Percentiles rank a stretch among this genome's conserved stretches.
Evolutionary conservation across 1,140 invertebrate species (phyloP).

Genomic region (Belonocnema kinseyi): DNA sequence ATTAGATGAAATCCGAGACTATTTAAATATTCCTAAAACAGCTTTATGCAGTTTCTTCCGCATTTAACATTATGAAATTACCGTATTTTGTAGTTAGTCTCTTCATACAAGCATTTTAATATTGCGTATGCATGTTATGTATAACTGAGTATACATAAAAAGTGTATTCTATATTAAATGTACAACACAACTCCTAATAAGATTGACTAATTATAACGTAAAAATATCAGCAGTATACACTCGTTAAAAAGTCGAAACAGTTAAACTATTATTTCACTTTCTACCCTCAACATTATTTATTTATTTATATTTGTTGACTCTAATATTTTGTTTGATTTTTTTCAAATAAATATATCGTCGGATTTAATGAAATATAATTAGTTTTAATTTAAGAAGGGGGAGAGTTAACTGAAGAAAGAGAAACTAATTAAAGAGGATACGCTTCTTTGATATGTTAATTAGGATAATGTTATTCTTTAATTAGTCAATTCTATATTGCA

Average conservation of each 20-base stretch:
- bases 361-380: neutral
- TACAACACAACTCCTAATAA: constrained; percentile 8
- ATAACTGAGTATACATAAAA: constrained; percentile 2
- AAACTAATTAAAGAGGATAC: constrained; percentile 27
- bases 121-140: neutral
- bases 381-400: neutral
- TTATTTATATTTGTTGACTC: too few relatives aligned
- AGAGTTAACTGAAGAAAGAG: neutral
- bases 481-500: neutral
- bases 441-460: constrained; percentile 25
- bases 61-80: constrained; percentile 1
- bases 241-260: neutral
- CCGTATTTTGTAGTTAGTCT: neutral
- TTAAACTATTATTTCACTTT: neutral
- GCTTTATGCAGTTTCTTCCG: neutral
- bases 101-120: neutral
- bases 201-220: neutral
- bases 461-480: constrained; percentile 9
- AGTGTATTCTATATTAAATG: constrained; percentile 8
- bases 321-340: too few relatives aligned
- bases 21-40: too few relatives aligned
- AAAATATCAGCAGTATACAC: neutral
- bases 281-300: too few relatives aligned
- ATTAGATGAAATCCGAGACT: too few relatives aligned
- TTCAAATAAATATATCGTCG: too few relatives aligned